These are phyloP conservation scores for Tetragnatha montana DNA, from an alignment of 2,888 invertebrate species.

Conservation along the genomic window DNA sequence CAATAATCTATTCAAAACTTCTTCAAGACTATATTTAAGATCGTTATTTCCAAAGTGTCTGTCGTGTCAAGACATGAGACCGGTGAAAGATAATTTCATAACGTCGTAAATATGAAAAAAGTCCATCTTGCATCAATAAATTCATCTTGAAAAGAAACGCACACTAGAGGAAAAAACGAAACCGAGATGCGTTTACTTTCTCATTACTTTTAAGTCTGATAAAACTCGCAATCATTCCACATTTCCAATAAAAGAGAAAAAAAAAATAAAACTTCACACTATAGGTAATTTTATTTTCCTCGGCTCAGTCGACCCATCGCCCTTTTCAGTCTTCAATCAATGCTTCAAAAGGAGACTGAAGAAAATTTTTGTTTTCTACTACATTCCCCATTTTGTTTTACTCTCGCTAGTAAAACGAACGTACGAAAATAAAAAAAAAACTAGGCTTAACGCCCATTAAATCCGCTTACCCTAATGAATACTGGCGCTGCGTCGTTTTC, in stretches of 20 bases:
- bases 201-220: not conserved
- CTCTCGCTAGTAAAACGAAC: not conserved
- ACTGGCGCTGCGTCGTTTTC: constrained; percentile 22
- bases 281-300: not conserved
- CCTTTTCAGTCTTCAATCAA: constrained; percentile 5
- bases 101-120: too few species aligned
- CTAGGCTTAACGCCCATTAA: constrained; percentile 42
- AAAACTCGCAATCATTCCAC: not conserved
- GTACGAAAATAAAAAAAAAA: not conserved
- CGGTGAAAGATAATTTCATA: too few species aligned
- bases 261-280: not conserved
- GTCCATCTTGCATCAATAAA: too few species aligned
- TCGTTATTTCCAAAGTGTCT: too few species aligned
- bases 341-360: not conserved
- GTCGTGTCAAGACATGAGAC: too few species aligned
- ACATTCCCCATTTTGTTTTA: too few species aligned
- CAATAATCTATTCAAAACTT: too few species aligned
- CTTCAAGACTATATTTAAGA: too few species aligned
- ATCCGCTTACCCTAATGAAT: constrained; percentile 52
- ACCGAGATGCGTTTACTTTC: not conserved
- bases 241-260: not conserved
- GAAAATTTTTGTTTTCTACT: not conserved
- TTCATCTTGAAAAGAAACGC: not conserved
- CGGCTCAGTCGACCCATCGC: not conserved
- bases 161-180: not conserved